Evolutionary conservation across 2,797 vertebrate species (phyloP).

Genomic region (Rachycentron canadum): DNA sequence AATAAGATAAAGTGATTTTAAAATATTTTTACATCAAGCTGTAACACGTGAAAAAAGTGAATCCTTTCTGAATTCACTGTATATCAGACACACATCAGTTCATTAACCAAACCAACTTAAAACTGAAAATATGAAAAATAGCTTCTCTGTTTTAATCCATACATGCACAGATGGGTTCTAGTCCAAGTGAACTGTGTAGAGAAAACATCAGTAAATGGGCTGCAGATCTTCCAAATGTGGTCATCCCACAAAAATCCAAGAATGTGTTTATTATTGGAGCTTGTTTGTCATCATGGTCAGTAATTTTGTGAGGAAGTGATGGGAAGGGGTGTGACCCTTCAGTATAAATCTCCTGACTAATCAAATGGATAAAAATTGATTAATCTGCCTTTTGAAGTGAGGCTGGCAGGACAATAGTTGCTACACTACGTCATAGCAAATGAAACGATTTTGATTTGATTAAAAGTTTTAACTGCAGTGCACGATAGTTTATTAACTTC

Average conservation of each 20-base stretch:
- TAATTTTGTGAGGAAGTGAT: not conserved
- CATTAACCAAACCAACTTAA: not conserved
- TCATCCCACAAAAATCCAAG: not conserved
- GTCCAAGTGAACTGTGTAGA: not conserved
- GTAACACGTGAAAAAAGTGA: not conserved
- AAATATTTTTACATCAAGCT: not conserved
- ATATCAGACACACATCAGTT: not conserved
- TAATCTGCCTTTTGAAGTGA: slow-evolving; percentile 4
- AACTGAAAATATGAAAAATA: not conserved
- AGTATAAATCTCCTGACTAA: not conserved
- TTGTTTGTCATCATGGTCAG: not conserved
- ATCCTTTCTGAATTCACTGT: no score
- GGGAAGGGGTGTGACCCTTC: not conserved
- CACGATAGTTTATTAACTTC: no score
- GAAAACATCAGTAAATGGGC: not conserved
- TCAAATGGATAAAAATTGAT: not conserved
- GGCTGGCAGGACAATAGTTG: not conserved
- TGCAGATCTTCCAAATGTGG: not conserved
- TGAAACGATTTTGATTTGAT: slow-evolving; percentile 1
- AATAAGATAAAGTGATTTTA: no score
- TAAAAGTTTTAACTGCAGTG: not conserved
- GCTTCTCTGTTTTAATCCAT: not conserved
- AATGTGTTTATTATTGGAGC: not conserved
- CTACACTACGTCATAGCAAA: not conserved
- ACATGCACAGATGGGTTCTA: not conserved